Evolutionary conservation across 2,797 vertebrate species (phyloP), one percentile per base, ranked within the genome.

Genomic region (Alosa sapidissima): DNA sequence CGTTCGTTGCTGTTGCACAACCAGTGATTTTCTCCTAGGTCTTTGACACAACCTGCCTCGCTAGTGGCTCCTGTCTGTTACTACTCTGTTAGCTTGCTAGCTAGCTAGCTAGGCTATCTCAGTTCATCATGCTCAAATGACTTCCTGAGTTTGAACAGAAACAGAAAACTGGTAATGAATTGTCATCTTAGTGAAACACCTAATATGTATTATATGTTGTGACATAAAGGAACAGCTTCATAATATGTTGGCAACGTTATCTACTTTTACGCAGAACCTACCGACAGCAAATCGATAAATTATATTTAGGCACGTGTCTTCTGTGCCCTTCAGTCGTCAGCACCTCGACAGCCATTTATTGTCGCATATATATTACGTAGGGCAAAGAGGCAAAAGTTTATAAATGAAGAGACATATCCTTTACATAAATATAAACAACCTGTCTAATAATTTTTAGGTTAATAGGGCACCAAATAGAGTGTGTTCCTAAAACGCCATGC

Each of bases 321-420:
- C 13, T 0, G 58, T 91, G 92, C 16, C 92, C 92, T 92, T 93
- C 88, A 83, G 0, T 19, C 83, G 19, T 78, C 72, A 78, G 68
- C 41, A 47, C 36, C 72, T 36, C 72, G 58, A 60, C 72, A 19
- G 41, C 72, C 16, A 45, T 78, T 3, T 19, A 55, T 55, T 78
- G 72, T 78, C 72, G 72, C 72, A 11, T 78, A 21, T 19, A 45
- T 78, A 47, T 45, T 78, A 78, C 72, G 72, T 78, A 78, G 72
- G 5, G 72, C 36, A 78, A 21, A 78, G 78, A 47, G 72, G 36
- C 72, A 6, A 36, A 13, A 8, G 72, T 60, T 60, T 60, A 60
- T n/a, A n/a, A n/a, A n/a, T n/a, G n/a, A n/a, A n/a, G 41, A 41
- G 41, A 41, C 41, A 41, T 41, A 41, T 41, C 41, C 41, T 3